Evolutionary conservation across 2,113 vertebrate species (phyloP).

Genomic region (Herpetotheres cachinnans): DNA sequence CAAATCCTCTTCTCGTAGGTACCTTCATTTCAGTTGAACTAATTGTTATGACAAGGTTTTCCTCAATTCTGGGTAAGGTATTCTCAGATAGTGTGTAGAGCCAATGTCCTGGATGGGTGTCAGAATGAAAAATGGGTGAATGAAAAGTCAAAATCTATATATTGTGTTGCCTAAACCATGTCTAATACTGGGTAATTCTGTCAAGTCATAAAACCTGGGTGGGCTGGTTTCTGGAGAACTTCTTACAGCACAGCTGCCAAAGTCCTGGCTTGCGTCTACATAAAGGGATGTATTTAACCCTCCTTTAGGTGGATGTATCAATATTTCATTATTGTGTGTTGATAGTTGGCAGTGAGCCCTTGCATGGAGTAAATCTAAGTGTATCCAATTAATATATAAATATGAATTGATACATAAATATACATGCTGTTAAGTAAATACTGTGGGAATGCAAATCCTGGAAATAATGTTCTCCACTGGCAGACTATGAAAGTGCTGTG

Average conservation of each 20-base stretch:
- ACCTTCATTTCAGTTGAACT: background rate
- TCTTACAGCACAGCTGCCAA: conserved; percentile 15
- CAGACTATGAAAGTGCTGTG: background rate
- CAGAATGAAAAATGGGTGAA: background rate
- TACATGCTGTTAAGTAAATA: background rate
- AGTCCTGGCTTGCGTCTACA: background rate
- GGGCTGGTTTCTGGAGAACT: conserved; percentile 59
- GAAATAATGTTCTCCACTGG: background rate
- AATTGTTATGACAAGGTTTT: background rate
- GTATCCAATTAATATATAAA: background rate
- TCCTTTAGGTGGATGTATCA: background rate
- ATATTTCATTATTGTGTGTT: background rate
- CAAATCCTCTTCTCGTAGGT: background rate
- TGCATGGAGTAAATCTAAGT: background rate
- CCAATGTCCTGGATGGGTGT: background rate
- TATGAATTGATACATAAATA: background rate
- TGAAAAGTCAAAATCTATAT: background rate
- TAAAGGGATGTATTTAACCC: conserved; percentile 19
- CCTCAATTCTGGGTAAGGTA: background rate
- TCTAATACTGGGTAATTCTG: conserved; percentile 37
- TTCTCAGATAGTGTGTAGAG: background rate
- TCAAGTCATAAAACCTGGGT: conserved; percentile 65
- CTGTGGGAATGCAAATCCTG: background rate
- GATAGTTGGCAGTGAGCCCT: background rate
- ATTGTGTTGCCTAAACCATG: background rate